Evolutionary conservation across 2,113 vertebrate genomes (phyloP).

Genomic region (Ariopsis seemanni): DNA sequence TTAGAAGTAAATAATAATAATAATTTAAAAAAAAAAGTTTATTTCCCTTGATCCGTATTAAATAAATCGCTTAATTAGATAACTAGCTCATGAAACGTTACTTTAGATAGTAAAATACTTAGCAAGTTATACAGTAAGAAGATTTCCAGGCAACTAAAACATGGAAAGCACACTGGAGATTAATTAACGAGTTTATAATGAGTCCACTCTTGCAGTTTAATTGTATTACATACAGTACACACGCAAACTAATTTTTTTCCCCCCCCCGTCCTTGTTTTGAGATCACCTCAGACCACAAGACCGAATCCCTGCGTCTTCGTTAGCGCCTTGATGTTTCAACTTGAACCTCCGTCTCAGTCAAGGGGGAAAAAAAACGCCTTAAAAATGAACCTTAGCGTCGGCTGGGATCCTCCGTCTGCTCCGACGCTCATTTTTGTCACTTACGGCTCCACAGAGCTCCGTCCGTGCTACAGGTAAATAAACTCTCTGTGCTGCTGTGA

Average conservation of each 20-base stretch:
- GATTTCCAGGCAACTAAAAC: neutral
- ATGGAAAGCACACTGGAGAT: neutral
- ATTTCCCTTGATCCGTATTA: neutral
- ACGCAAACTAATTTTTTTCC: too few species aligned
- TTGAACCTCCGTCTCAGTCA: neutral
- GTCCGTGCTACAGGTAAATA: constrained; percentile 42
- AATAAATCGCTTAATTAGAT: neutral
- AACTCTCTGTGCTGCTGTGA: constrained; percentile 40
- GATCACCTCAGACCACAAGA: neutral
- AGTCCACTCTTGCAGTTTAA: neutral
- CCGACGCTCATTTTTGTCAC: neutral
- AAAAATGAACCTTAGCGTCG: neutral
- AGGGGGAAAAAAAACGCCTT: neutral
- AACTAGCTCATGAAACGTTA: neutral
- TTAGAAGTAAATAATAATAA: neutral
- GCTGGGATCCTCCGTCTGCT: neutral
- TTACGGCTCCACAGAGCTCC: neutral
- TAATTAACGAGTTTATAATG: neutral
- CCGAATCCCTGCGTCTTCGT: neutral
- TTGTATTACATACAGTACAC: neutral
- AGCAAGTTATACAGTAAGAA: neutral
- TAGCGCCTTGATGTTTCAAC: neutral
- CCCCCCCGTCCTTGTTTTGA: neutral
- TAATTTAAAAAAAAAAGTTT: neutral
- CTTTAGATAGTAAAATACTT: neutral